A percentile compares a stretch with the other conserved stretches of the same genome.
Conservation (phyloP, 2,113 vertebrate genomes). For the Dipodomys merriami region DNA sequence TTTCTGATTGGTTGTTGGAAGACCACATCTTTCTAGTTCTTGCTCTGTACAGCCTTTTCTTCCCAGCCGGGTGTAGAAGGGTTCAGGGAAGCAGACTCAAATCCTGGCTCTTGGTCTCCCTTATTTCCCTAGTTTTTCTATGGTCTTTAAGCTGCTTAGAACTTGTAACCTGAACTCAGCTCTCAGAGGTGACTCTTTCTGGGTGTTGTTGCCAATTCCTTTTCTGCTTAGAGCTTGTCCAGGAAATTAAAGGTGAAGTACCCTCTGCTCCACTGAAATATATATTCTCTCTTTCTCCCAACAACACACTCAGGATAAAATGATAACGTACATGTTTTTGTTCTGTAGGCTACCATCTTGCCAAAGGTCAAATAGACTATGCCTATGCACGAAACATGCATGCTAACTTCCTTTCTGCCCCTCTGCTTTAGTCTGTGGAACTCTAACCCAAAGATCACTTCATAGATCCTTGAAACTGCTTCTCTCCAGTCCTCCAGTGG, state of each 20-base stretch:
- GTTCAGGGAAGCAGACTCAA: neutral
- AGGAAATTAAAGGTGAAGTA: neutral
- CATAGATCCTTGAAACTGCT: neutral
- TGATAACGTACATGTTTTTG: neutral
- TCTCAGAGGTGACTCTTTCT: neutral
- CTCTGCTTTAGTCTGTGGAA: neutral
- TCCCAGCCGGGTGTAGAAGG: neutral
- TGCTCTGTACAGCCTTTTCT: neutral
- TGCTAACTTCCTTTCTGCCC: neutral
- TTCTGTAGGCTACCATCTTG: neutral
- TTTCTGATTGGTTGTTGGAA: neutral
- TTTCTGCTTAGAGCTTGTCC: slow-evolving; percentile 32
- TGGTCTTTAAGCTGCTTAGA: neutral
- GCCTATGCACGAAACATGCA: neutral
- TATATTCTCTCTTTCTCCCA: neutral
- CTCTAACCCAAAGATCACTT: neutral
- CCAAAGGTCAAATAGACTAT: neutral
- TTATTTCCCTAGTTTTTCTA: neutral
- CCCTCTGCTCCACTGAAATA: neutral
- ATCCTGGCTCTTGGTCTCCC: neutral
- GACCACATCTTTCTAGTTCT: neutral
- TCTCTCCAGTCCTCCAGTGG: neutral
- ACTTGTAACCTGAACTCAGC: neutral
- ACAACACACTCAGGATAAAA: neutral
- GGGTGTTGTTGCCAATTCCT: neutral